phyloP scores from a whole-genome alignment of 2,113 vertebrate genomes.

The Anolis sagrei region DNA sequence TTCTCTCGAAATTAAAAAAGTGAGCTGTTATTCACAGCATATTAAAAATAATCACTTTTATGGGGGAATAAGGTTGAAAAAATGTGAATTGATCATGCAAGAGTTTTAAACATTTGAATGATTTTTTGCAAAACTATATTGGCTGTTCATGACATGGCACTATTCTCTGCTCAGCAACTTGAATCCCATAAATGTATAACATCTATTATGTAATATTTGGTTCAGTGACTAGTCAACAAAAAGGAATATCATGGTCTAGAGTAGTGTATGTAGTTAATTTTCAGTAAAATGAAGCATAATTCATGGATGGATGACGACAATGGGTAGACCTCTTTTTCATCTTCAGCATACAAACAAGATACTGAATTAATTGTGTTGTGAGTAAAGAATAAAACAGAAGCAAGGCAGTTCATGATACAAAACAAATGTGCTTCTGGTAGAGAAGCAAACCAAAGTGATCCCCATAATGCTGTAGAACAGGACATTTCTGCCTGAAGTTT shows the following conservation, averaged over 20 bases:
- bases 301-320: not conserved
- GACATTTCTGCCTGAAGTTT: too few species aligned
- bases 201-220: not conserved
- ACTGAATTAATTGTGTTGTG: not conserved
- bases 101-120: constrained; percentile 1
- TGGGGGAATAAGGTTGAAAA: not conserved
- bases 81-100: not conserved
- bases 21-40: too few species aligned
- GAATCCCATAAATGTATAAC: not conserved
- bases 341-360: not conserved
- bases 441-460: too few species aligned
- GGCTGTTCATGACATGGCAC: not conserved
- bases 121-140: not conserved
- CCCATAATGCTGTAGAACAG: too few species aligned
- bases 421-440: too few species aligned
- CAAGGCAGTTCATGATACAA: not conserved
- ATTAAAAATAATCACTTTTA: too few species aligned
- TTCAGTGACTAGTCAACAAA: constrained; percentile 8
- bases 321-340: not conserved
- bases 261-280: not conserved
- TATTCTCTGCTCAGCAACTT: not conserved
- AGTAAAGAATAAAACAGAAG: not conserved
- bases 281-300: not conserved
- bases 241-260: not conserved
- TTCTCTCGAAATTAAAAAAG: too few species aligned